Conservation (phyloP, 35 echinoderm and acorn worm genomes). For the Apostichopus californicus region DNA sequence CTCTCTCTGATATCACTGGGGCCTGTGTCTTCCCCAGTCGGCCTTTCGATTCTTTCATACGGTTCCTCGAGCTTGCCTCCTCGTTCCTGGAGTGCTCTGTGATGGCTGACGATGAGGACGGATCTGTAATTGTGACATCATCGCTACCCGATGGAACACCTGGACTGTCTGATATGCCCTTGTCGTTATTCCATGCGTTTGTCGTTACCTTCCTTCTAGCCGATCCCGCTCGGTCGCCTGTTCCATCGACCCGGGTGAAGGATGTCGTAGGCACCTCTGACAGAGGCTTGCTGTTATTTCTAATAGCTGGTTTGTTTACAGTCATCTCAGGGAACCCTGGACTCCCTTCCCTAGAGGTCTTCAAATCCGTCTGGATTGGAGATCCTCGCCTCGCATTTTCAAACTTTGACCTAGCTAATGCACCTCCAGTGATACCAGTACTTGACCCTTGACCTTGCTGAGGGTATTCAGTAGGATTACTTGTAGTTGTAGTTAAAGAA, state of each 20-base stretch:
- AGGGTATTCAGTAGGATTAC: too few relatives aligned
- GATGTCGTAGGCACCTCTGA: background rate
- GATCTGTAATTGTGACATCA: background rate
- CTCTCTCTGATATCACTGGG: background rate
- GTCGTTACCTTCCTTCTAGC: background rate
- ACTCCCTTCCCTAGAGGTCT: background rate
- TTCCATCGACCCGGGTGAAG: background rate
- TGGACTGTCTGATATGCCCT: too few relatives aligned
- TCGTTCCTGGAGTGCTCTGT: background rate
- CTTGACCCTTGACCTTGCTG: too few relatives aligned
- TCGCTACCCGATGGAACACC: too few relatives aligned
- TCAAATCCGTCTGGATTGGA: too few relatives aligned
- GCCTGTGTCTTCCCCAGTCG: background rate
- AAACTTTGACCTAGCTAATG: too few relatives aligned
- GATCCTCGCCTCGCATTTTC: too few relatives aligned
- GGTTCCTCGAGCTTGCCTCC: background rate
- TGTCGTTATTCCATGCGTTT: too few relatives aligned
- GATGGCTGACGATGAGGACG: background rate
- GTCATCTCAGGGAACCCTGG: background rate
- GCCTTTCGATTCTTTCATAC: background rate
- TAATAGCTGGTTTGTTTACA: background rate
- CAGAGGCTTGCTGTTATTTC: background rate
- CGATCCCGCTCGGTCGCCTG: background rate
- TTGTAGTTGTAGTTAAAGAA: background rate
- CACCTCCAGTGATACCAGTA: too few relatives aligned